Conservation (phyloP, 2,797 vertebrate genomes). For the Eulemur coronatus region DNA sequence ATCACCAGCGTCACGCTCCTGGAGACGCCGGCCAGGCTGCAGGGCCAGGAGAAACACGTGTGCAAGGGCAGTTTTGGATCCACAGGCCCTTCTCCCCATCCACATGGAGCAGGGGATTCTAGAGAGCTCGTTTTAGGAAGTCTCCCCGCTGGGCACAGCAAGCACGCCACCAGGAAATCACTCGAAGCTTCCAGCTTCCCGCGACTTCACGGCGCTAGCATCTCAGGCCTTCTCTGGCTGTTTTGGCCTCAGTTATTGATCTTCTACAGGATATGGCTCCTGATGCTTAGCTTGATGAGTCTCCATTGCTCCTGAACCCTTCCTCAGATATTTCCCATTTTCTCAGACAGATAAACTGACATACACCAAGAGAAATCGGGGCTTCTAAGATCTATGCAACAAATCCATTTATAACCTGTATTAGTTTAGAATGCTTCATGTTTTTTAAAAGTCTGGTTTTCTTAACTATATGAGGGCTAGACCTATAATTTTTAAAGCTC, state of each 20-base stretch:
- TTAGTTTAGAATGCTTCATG: background rate
- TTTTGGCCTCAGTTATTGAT: background rate
- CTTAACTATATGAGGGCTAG: background rate
- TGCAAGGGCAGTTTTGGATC: background rate
- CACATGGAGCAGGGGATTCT: background rate
- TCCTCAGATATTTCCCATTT: background rate
- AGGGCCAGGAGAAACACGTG: background rate
- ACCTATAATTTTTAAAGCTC: background rate
- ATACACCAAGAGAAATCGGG: background rate
- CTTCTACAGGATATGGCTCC: background rate
- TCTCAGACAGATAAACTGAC: background rate
- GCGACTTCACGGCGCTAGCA: background rate
- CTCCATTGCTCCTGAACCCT: background rate
- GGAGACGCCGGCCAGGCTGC: conserved; percentile 96
- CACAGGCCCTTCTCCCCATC: too few species aligned
- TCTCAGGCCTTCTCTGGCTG: background rate
- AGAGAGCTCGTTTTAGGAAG: background rate
- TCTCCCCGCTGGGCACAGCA: background rate
- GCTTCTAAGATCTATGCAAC: background rate
- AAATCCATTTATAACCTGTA: background rate
- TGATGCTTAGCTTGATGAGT: background rate
- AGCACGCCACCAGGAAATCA: background rate
- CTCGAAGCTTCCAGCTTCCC: background rate
- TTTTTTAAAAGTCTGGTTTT: background rate
- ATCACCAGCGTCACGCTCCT: conserved; percentile 96